These are phyloP conservation scores for Spea multiplicata DNA, from an alignment of 2,113 vertebrate species.

Conservation along the genomic window DNA sequence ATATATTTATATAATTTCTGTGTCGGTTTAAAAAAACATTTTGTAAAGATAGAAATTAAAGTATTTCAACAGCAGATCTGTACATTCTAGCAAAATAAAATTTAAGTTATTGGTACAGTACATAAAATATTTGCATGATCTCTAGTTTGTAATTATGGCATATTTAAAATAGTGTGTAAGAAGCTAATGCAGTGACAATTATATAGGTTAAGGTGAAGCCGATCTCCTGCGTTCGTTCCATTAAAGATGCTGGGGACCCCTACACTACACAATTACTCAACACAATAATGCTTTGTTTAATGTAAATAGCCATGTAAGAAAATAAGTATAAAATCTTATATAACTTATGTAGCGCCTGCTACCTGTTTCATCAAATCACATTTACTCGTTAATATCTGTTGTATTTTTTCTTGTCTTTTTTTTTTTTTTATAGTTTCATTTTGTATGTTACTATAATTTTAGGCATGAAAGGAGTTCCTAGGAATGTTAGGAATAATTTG, in stretches of 20 bases:
- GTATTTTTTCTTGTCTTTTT: too few species aligned
- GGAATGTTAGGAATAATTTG: too few species aligned
- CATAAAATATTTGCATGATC: conserved; percentile 58
- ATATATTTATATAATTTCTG: conserved; percentile 9
- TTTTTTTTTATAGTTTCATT: too few species aligned
- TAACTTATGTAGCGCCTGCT: too few species aligned
- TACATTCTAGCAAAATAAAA: conserved; percentile 66
- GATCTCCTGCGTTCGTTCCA: neutral
- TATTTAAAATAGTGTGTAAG: conserved; percentile 32
- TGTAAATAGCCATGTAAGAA: too few species aligned
- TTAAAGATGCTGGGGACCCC: neutral
- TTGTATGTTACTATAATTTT: too few species aligned
- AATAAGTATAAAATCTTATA: too few species aligned
- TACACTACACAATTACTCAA: too few species aligned
- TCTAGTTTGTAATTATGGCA: conserved; percentile 43
- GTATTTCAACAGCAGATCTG: conserved; percentile 61
- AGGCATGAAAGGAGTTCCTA: too few species aligned
- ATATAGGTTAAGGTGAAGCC: conserved; percentile 1
- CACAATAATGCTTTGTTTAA: too few species aligned
- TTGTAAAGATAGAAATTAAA: conserved; percentile 46
- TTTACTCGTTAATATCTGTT: too few species aligned
- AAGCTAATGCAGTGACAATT: conserved; percentile 15
- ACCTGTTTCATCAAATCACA: too few species aligned
- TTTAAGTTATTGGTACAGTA: conserved; percentile 80
- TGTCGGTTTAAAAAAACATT: conserved; percentile 24